A percentile compares a stretch with the other conserved stretches of the same genome.
Evolutionary conservation across 2,888 invertebrate genomes (phyloP).

Genomic region (Desoria tigrina): DNA sequence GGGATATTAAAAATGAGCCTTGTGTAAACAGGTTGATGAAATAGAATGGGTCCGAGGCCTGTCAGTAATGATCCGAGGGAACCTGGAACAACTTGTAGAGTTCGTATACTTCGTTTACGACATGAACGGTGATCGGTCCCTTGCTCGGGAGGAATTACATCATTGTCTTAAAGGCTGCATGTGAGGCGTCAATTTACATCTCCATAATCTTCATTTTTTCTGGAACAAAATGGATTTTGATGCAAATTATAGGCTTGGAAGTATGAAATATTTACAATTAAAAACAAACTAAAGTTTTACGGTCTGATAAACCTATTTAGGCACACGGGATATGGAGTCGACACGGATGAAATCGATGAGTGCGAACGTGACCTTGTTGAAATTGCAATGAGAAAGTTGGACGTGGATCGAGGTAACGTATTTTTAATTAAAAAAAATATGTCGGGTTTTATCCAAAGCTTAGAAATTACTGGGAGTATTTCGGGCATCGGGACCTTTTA

Average conservation of each 20-base stretch:
- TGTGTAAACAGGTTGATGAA: conserved; percentile 31
- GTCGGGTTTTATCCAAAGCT: no score
- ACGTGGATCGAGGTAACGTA: conserved; percentile 32
- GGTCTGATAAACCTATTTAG: no score
- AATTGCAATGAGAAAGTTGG: conserved; percentile 42
- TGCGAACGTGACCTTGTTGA: conserved; percentile 49
- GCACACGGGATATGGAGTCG: conserved; percentile 43
- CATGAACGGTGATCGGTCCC: conserved; percentile 48
- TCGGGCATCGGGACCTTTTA: no score
- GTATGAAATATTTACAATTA: no score
- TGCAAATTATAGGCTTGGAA: no score
- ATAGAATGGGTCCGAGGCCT: conserved; percentile 44
- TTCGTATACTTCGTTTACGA: conserved; percentile 43
- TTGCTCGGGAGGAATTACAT: conserved; percentile 49
- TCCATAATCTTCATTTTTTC: no score
- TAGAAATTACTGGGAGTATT: no score
- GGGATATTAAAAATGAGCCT: no score
- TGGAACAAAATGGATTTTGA: no score
- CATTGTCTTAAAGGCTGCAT: conserved; percentile 50
- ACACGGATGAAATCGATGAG: conserved; percentile 49
- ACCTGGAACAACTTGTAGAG: conserved; percentile 40
- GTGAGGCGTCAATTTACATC: no score
- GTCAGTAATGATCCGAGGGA: conserved; percentile 46
- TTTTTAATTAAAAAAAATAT: no score
- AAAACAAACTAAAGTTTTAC: no score